Evolutionary conservation across 2,797 vertebrate genomes (phyloP), one percentile per base, ranked within the genome.

Genomic region (Rousettus madagascariensis): DNA sequence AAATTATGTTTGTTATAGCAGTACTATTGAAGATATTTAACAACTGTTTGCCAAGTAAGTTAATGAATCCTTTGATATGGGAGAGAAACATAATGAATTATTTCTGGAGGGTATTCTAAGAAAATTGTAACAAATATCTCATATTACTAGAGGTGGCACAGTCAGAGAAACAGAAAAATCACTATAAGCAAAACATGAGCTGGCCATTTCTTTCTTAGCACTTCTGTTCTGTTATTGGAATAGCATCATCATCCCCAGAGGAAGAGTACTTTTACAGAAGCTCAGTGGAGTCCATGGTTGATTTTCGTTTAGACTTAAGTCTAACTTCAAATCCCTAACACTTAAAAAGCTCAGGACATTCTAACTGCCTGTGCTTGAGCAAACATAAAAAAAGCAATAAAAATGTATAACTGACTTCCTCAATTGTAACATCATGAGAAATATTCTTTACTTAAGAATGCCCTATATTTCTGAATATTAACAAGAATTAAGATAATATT

Each of bases 31-130:
- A 77, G 53, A 89, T 80, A 15, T 30, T 79, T 80, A 51, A n/a
- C 43, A 85, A 74, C 63, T n/a, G 28, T 85, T 91, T 88, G 41
- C n/a, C 59, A 36, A 41, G 15, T 5, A 71, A 80, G 46, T 84
- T 65, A 80, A 88, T n/a, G 19, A 63, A 16, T 82, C 20, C 46
- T 80, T 88, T 77, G 59, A 77, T 87, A 91, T 66, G 22, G 17
- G 26, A 69, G 24, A 9, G 36, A 63, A 38, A 77, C 84, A 24
- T 19, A 69, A 68, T 86, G 49, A 53, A 16, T 75, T 75, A 80
- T 88, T 94, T 93, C 41, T 93, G 46, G 53, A 93, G 68, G 6
- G 13, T 51, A 57, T 69, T 91, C 53, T 75, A 38, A 93, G 33
- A 59, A 90, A 69, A 43, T 80, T 88, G 43, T 13, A 80, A 43